Evolutionary conservation across 2,113 vertebrate genomes (phyloP).

Genomic region (Kryptolebias marmoratus): DNA sequence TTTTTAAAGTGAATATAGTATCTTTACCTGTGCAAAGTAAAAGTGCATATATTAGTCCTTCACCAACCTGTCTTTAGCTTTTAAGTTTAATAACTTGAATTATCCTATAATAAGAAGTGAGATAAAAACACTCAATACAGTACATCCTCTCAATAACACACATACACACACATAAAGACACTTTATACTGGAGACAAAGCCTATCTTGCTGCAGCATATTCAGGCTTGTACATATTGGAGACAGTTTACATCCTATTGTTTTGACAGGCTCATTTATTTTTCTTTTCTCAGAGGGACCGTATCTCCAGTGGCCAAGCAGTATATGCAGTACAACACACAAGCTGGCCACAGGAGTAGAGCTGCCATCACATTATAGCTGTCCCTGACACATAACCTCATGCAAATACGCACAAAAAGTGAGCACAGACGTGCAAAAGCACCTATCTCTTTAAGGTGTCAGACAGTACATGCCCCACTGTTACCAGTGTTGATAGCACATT

Average conservation of each 20-base stretch:
- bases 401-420: conserved; percentile 1
- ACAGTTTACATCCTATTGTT: conserved; percentile 68
- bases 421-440: conserved; percentile 19
- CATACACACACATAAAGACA: conserved; percentile 28
- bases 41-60: not conserved
- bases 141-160: conserved; percentile 3
- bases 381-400: conserved; percentile 30
- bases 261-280: conserved; percentile 80
- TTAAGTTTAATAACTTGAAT: conserved; percentile 21
- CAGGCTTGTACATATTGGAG: conserved; percentile 46
- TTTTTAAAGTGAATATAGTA: conserved; percentile 18
- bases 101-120: conserved; percentile 13
- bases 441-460: conserved; percentile 34
- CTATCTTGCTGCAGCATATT: conserved; percentile 38
- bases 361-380: conserved; percentile 59
- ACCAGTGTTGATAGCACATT: conserved; percentile 64
- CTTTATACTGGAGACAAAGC: conserved; percentile 46
- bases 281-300: conserved; percentile 58
- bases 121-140: not conserved
- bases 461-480: conserved; percentile 67
- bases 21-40: conserved; percentile 21
- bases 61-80: conserved; percentile 14
- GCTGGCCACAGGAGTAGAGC: conserved; percentile 33
- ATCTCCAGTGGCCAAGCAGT: conserved; percentile 71
- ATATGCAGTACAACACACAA: conserved; percentile 12